Evolutionary conservation across 1,140 invertebrate genomes (phyloP).

Genomic region (Eumeta japonica): DNA sequence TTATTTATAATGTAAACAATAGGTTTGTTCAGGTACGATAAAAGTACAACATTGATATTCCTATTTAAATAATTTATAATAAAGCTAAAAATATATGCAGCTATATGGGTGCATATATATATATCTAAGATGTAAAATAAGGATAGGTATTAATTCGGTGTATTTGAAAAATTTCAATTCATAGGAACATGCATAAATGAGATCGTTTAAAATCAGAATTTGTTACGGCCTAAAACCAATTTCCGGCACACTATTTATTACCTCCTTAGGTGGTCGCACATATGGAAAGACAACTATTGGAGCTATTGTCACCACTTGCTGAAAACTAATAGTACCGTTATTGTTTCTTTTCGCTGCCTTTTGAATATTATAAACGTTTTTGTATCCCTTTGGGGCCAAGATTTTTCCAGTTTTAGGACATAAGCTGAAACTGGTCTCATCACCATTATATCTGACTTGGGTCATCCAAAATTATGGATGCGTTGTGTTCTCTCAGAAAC

Average conservation of each 20-base stretch:
- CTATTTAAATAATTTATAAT: no score
- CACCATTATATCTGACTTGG: constrained; percentile 22
- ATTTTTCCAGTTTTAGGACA: constrained; percentile 26
- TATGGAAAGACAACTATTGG: constrained; percentile 18
- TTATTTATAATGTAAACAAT: no score
- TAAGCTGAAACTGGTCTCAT: constrained; percentile 22
- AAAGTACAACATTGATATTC: no score
- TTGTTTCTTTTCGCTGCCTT: constrained; percentile 26
- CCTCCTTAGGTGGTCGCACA: constrained; percentile 14
- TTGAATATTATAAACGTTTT: constrained; percentile 28
- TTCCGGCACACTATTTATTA: constrained; percentile 13
- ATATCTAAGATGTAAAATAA: no score
- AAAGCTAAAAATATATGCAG: no score
- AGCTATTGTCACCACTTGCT: constrained; percentile 12
- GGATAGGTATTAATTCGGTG: no score
- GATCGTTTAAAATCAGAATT: no score
- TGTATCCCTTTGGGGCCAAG: constrained; percentile 23
- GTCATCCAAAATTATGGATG: constrained; percentile 16
- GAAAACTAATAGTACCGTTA: constrained; percentile 37
- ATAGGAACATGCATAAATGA: no score
- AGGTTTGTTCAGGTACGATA: no score
- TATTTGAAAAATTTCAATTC: no score
- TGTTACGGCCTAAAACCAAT: constrained; percentile 15
- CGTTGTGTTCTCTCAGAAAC: constrained; percentile 11
- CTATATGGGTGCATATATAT: no score